Conservation (phyloP, 2,888 invertebrate genomes). For the Parascotia fuliginaria region DNA sequence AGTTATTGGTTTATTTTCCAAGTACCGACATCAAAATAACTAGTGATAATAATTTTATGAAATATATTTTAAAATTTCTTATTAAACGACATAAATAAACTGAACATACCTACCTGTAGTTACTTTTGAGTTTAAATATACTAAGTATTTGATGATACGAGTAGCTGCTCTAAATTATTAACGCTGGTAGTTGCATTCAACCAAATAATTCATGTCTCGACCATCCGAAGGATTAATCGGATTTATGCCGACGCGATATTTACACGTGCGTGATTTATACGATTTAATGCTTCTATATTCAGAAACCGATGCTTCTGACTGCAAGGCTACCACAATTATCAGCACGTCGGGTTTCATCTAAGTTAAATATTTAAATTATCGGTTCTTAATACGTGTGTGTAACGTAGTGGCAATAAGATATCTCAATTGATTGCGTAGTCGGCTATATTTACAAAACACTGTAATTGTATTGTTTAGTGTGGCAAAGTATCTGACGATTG, state of each 20-base stretch:
- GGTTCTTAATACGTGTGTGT: conserved; percentile 4
- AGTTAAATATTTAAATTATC: conserved; percentile 16
- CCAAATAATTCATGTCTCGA: conserved; percentile 28
- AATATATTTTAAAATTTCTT: too few species aligned
- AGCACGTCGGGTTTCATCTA: conserved; percentile 15
- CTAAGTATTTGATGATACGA: background rate
- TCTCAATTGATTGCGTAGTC: background rate
- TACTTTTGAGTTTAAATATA: too few species aligned
- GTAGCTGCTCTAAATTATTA: conserved; percentile 1
- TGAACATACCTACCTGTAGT: too few species aligned
- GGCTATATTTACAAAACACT: too few species aligned
- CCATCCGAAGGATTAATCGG: conserved; percentile 38
- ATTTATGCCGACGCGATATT: conserved; percentile 47
- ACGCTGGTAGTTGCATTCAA: conserved; percentile 14
- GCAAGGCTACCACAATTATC: conserved; percentile 44
- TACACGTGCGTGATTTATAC: conserved; percentile 50
- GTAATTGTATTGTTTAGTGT: too few species aligned
- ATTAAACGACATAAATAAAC: too few species aligned
- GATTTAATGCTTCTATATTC: conserved; percentile 46
- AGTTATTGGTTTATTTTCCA: too few species aligned
- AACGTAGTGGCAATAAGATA: conserved; percentile 8
- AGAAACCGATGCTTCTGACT: conserved; percentile 41
- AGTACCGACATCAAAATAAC: too few species aligned
- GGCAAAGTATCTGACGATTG: too few species aligned
- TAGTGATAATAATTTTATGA: too few species aligned